Base-by-base conservation (phyloP, 2,888 invertebrate genomes). In the Phortica magna region DNA sequence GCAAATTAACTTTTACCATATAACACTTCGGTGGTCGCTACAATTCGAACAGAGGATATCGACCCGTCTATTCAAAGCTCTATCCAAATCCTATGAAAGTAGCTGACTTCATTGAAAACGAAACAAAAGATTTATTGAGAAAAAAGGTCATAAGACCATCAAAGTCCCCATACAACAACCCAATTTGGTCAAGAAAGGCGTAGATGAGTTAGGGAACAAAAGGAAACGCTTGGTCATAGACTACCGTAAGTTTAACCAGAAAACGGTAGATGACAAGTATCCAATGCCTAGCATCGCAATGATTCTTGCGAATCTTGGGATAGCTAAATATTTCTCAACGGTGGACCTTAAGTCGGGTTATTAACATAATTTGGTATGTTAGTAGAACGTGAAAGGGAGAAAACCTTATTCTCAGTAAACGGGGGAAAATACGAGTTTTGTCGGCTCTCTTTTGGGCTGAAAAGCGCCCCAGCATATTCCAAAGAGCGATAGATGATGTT, bases 41-140 rank as follows among this genome's bases (percentile, higher is more conserved):
- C n/a, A n/a, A n/a, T n/a, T n/a, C n/a, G n/a, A n/a, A n/a, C n/a
- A n/a, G n/a, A n/a, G 1, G 74, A 80, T 67, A 78, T 75, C 43
- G 78, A 77, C 17, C 78, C 78, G 72, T 80, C n/a, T 80, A 76
- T 43, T 77, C 75, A 4, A 79, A 78, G 64, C 59, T 76, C 7
- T 77, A 57, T 17, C 57, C 17, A 14, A n/a, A 57, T 4, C 57
- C 57, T 7, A 57, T 57, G 57, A 17, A 17, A n/a, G 57, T 57
- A 17, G 57, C 57, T 3, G 57, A 57, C 7, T 57, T 57, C 57
- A 17, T 17, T 10, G 43, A 43, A 10, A 10, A n/a, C n/a, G n/a
- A 53, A 53, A 57, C n/a, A 57, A 57, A 17, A 17, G 57, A 57
- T 7, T 17, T 57, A n/a, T n/a, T n/a, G n/a, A n/a, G n/a, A n/a